A percentile compares a stretch with the other conserved stretches of the same genome.
These are phyloP conservation scores for Tholera decimalis DNA, from an alignment of 2,888 invertebrate genomes.

Conservation along the genomic window DNA sequence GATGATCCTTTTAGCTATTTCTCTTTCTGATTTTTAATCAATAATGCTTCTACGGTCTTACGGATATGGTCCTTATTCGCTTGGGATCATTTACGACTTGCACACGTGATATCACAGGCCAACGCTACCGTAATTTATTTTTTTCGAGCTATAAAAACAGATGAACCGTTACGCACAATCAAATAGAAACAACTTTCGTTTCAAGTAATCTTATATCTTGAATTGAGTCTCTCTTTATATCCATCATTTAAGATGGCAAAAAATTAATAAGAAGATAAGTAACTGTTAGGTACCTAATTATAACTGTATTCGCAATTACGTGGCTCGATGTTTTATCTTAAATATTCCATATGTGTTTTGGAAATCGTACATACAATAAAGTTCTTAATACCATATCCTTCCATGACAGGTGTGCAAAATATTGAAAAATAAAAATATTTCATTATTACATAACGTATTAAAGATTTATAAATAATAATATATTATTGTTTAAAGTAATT, in stretches of 20 bases:
- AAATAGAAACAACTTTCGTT: constrained; percentile 30
- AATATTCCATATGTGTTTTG: background rate
- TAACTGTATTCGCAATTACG: constrained; percentile 46
- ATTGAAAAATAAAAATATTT: too few species aligned
- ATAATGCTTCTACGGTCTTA: too few species aligned
- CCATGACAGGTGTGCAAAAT: too few species aligned
- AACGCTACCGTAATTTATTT: too few species aligned
- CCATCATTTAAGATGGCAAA: constrained; percentile 26
- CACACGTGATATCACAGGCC: too few species aligned
- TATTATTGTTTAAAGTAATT: too few species aligned
- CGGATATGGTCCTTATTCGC: too few species aligned
- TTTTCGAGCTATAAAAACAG: background rate
- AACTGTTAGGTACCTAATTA: constrained; percentile 36
- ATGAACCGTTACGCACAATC: constrained; percentile 28
- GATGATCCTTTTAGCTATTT: too few species aligned
- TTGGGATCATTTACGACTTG: too few species aligned
- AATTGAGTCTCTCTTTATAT: constrained; percentile 10
- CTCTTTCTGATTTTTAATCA: too few species aligned
- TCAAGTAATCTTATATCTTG: constrained; percentile 3
- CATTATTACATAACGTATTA: too few species aligned
- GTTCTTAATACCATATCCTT: constrained; percentile 7
- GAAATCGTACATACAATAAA: background rate
- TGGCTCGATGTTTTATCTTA: constrained; percentile 8
- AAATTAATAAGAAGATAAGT: constrained; percentile 6
- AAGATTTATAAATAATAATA: too few species aligned